Conservation (phyloP, 1,140 invertebrate species). For the Chionoecetes opilio region DNA sequence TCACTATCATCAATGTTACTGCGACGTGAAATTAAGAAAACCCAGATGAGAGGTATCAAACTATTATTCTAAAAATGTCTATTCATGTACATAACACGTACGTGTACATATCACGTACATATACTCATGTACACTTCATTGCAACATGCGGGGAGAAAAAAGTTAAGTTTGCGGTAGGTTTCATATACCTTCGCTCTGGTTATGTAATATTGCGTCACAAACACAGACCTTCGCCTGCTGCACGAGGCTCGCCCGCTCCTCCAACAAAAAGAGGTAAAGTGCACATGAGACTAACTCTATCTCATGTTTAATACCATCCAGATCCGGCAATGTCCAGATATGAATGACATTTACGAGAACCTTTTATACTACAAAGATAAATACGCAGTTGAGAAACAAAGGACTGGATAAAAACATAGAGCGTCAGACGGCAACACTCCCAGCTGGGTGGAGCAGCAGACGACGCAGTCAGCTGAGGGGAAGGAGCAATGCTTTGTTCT, state of each 20-base stretch:
- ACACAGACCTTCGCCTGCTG: constrained; percentile 25
- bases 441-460: neutral
- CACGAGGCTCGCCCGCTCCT: neutral
- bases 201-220: constrained; percentile 57
- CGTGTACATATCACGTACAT: too few relatives aligned
- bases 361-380: neutral
- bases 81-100: too few relatives aligned
- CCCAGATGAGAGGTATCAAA: too few relatives aligned
- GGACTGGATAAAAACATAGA: neutral
- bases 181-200: constrained; percentile 19
- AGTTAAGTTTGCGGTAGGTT: constrained; percentile 36
- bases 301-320: too few relatives aligned
- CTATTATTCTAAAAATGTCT: too few relatives aligned
- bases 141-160: neutral
- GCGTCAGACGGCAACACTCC: neutral
- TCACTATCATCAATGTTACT: too few relatives aligned
- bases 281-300: too few relatives aligned
- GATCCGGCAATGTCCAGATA: too few relatives aligned
- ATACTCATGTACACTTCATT: neutral
- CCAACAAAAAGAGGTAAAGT: neutral
- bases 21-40: too few relatives aligned
- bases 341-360: too few relatives aligned
- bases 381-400: neutral
- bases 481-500: neutral
- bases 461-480: neutral